Evolutionary conservation across 2,113 vertebrate species (phyloP), one percentile per base, ranked within the genome.

Genomic region (Neodontobutis hainanensis): DNA sequence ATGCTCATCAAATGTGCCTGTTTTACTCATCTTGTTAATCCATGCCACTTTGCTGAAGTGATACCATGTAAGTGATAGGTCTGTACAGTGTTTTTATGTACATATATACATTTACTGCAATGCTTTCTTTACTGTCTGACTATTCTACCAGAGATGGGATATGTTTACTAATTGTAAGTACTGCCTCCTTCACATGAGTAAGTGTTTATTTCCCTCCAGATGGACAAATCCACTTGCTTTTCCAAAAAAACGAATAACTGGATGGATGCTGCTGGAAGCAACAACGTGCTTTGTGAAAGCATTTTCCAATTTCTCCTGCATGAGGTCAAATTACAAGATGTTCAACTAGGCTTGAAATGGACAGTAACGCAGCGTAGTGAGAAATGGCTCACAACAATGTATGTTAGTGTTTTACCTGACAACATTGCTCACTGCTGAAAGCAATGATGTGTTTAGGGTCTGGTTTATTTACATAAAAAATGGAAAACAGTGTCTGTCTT

Each of bases 281-380:
- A n/a, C 38, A 14, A 43, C 35, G 49, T 34, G 8, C 6, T 14
- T 14, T 32, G 15, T 8, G 16, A 42, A 53, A 53, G 6, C 35
- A 12, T 11, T 3, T 36, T 34, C n/a, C 19, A 63, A 68, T 61
- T 62, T 32, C n/a, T 16, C 35, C 44, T 4, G 2, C n/a, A 40
- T 43, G 34, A 34, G 50, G 53, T 57, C 42, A 50, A 32, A 27
- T 52, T 58, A 57, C 1, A 49, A 43, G 32, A 51, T 68, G 65
- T 52, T 77, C 52, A 73, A 65, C 61, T 19, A 65, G 47, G 65
- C 65, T 66, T 73, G 40, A 73, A 77, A 69, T 63, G 58, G 52
- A 64, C 49, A 57, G 32, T n/a, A 11, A 57, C 14, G 46, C 12
- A 19, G 42, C 11, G 27, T 65, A 34, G 11, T 35, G 73, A 76